Evolutionary conservation across 2,797 vertebrate genomes (phyloP).

Genomic region (Eupleurogrammus muticus): DNA sequence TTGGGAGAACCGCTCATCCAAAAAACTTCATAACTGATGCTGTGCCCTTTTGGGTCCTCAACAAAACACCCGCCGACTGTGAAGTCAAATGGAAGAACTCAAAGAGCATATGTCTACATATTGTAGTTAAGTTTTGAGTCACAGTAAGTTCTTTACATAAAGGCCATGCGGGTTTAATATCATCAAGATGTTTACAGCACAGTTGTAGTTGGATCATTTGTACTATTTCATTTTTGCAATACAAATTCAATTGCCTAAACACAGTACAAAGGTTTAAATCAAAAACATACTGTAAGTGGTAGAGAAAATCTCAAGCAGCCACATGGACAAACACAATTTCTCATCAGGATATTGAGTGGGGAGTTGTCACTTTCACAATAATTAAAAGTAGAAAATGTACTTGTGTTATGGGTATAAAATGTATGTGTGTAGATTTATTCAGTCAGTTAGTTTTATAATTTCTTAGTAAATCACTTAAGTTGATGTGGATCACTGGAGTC

Average conservation of each 20-base stretch:
- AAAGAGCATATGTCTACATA: too few species aligned
- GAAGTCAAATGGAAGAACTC: too few species aligned
- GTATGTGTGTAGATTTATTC: conserved; percentile 28
- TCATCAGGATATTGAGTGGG: background rate
- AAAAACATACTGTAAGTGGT: background rate
- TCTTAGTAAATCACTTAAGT: conserved; percentile 24
- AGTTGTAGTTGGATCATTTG: background rate
- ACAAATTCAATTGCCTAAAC: background rate
- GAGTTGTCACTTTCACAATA: conserved; percentile 18
- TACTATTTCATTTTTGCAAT: background rate
- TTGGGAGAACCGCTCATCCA: too few species aligned
- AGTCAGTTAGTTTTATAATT: conserved; percentile 47
- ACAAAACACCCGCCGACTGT: too few species aligned
- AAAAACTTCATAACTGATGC: too few species aligned
- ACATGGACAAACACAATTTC: background rate
- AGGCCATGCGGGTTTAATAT: too few species aligned
- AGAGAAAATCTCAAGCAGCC: background rate
- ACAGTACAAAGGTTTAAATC: conserved; percentile 3
- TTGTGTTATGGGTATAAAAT: conserved; percentile 5
- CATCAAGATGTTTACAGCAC: too few species aligned
- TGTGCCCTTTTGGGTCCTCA: too few species aligned
- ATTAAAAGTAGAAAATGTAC: conserved; percentile 15
- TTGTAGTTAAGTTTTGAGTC: background rate
- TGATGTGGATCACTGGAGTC: conserved; percentile 11
- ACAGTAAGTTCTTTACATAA: background rate